Conservation (phyloP, 2,797 vertebrate genomes). For the Heterohyrax brucei region DNA sequence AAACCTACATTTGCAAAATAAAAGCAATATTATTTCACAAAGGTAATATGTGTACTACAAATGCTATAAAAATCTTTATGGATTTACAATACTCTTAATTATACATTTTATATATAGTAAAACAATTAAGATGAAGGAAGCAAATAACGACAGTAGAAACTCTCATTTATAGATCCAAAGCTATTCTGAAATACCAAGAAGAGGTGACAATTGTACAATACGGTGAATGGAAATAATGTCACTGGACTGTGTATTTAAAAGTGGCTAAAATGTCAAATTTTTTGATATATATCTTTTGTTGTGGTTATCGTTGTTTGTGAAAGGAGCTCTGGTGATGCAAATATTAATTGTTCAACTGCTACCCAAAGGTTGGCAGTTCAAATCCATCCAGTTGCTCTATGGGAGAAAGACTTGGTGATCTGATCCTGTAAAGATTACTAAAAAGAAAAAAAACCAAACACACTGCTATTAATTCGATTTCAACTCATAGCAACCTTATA, state of each 20-base stretch:
- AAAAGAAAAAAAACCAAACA: no score
- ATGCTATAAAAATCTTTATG: not conserved
- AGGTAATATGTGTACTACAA: conserved; percentile 35
- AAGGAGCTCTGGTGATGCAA: not conserved
- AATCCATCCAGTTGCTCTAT: not conserved
- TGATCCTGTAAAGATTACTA: no score
- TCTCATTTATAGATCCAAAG: not conserved
- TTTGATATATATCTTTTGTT: not conserved
- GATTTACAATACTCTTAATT: not conserved
- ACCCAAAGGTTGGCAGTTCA: not conserved
- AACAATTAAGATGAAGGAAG: not conserved
- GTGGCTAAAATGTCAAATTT: not conserved
- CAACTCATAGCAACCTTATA: no score
- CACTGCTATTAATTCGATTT: no score
- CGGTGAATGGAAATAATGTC: not conserved
- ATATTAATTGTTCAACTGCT: not conserved
- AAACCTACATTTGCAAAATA: conserved; percentile 59
- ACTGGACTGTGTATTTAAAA: not conserved
- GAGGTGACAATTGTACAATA: not conserved
- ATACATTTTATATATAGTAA: not conserved
- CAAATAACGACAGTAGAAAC: not conserved
- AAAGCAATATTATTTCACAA: conserved; percentile 53
- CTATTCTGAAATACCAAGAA: not conserved
- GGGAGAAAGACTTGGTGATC: no score
- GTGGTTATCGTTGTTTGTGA: not conserved